phyloP scores from a whole-genome alignment of 2,113 vertebrate genomes.

The Sisor rabdophorus region DNA sequence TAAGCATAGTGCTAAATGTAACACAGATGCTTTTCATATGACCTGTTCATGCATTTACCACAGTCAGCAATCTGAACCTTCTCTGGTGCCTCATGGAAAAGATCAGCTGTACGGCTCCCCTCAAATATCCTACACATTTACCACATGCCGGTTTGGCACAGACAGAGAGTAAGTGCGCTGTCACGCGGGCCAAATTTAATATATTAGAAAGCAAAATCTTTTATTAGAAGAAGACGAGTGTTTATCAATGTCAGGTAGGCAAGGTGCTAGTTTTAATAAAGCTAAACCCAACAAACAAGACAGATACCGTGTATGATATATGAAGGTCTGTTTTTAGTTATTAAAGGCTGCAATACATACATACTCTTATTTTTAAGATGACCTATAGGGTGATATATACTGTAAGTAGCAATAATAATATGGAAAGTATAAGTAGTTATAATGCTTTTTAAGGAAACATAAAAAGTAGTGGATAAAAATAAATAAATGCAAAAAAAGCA shows the following conservation, averaged over 20 bases:
- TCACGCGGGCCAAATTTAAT: background rate
- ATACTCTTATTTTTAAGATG: background rate
- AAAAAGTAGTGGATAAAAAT: too few relatives aligned
- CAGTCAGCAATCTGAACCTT: constrained; percentile 14
- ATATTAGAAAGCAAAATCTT: background rate
- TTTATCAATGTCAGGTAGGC: background rate
- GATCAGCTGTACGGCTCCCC: constrained; percentile 15
- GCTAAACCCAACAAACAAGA: background rate
- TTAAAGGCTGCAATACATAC: background rate
- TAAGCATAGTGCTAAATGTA: background rate
- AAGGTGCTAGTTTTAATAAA: background rate
- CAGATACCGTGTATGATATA: background rate
- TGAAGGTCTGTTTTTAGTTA: background rate
- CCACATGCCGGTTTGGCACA: background rate
- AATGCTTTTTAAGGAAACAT: background rate
- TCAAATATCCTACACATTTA: constrained; percentile 11
- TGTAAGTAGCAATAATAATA: too few relatives aligned
- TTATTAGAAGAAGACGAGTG: background rate
- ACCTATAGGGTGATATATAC: background rate
- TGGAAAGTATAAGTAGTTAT: background rate
- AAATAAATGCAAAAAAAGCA: too few relatives aligned
- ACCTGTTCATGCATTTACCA: background rate
- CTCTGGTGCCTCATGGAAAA: background rate
- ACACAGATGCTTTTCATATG: constrained; percentile 7
- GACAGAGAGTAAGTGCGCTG: background rate